These are phyloP conservation scores for Procavia capensis DNA, from an alignment of 2,113 vertebrate species.

Conservation along the genomic window DNA sequence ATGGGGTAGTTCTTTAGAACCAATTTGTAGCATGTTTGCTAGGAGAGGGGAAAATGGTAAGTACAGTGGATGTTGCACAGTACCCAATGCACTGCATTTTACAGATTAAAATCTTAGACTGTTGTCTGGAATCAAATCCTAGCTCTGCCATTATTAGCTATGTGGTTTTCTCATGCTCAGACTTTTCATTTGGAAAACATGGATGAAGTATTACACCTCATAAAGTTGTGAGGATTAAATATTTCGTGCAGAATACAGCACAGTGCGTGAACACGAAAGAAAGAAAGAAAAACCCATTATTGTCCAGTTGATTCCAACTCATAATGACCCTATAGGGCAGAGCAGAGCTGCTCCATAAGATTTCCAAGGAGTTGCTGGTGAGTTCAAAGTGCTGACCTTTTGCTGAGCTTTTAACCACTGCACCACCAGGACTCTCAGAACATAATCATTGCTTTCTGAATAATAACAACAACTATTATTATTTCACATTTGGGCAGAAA, in stretches of 20 bases:
- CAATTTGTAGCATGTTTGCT: background rate
- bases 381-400: too few species aligned
- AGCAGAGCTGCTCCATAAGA: too few species aligned
- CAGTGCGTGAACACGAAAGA: background rate
- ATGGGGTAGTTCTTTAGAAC: background rate
- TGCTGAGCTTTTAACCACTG: too few species aligned
- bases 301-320: too few species aligned
- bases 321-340: too few species aligned
- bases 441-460: background rate
- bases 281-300: too few species aligned
- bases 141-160: background rate
- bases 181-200: slow-evolving; percentile 4
- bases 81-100: background rate
- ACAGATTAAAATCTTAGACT: background rate
- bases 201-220: background rate
- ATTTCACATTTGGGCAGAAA: background rate
- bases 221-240: background rate
- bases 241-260: background rate
- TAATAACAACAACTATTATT: background rate
- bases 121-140: background rate
- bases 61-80: background rate
- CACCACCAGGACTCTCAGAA: too few species aligned
- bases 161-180: background rate
- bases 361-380: too few species aligned
- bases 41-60: background rate